phyloP scores from a whole-genome alignment of 2,888 invertebrate genomes.

The Lordiphosa fenestrarum region DNA sequence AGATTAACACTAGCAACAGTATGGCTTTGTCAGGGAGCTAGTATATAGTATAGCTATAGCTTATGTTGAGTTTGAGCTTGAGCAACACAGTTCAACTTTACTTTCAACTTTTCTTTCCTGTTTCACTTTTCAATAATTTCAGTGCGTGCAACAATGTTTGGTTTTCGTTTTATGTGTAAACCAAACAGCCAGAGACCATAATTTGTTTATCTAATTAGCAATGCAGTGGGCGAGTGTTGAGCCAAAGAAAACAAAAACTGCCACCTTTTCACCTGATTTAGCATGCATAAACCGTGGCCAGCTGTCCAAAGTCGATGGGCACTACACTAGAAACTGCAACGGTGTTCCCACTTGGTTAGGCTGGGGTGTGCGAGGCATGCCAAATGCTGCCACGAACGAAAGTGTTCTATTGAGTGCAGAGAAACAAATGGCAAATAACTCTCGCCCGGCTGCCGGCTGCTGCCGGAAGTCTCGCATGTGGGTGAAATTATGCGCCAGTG shows the following conservation, averaged over 20 bases:
- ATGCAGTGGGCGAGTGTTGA: slow-evolving; percentile 62
- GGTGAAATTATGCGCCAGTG: slow-evolving; percentile 62
- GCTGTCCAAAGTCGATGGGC: slow-evolving; percentile 29
- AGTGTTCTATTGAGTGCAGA: slow-evolving; percentile 51
- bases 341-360: slow-evolving; percentile 16
- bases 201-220: slow-evolving; percentile 72
- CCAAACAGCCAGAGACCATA: slow-evolving; percentile 19
- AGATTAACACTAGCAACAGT: too few species aligned
- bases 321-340: slow-evolving; percentile 48
- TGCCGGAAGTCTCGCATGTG: slow-evolving; percentile 33
- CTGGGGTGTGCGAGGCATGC: slow-evolving; percentile 20
- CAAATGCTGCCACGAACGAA: slow-evolving; percentile 29
- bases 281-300: slow-evolving; percentile 52
- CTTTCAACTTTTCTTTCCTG: slow-evolving; percentile 16
- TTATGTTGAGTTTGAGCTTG: too few species aligned
- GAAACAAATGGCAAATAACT: slow-evolving; percentile 20
- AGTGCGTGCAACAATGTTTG: slow-evolving; percentile 68
- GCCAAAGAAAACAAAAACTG: too few species aligned
- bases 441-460: slow-evolving; percentile 18
- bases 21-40: too few species aligned
- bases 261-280: slow-evolving; percentile 58
- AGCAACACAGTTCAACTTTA: too few species aligned
- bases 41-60: too few species aligned
- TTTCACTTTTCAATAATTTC: slow-evolving; percentile 70
- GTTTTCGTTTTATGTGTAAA: background rate